Percentiles rank a stretch among this genome's conserved stretches.
Conservation (phyloP, 37 sponge, comb jelly and placozoan genomes). For the Hexactinellida sp. region DNA sequence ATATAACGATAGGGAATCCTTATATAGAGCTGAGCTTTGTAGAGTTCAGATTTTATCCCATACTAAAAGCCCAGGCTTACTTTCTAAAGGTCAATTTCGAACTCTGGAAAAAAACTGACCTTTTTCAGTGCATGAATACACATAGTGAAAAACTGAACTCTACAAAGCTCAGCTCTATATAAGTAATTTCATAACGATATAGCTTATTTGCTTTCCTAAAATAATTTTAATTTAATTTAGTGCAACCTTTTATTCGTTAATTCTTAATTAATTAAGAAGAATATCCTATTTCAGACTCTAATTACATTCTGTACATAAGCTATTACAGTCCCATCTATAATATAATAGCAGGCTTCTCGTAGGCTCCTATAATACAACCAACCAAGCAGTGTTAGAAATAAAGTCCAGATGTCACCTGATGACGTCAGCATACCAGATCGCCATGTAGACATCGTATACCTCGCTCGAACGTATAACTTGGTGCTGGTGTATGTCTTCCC, state of each 20-base stretch:
- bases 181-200: too few relatives aligned
- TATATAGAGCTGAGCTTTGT: too few relatives aligned
- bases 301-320: not conserved
- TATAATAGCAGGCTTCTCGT: not conserved
- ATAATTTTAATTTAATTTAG: not conserved
- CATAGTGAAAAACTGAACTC: too few relatives aligned
- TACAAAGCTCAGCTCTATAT: too few relatives aligned
- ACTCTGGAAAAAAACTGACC: too few relatives aligned
- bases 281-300: not conserved
- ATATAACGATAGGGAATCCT: too few relatives aligned
- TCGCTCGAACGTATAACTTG: not conserved
- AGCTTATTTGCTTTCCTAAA: not conserved
- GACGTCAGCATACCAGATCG: not conserved
- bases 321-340: not conserved
- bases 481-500: not conserved
- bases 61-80: too few relatives aligned
- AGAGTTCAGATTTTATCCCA: too few relatives aligned
- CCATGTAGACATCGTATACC: conserved; percentile 1
- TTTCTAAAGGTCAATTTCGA: too few relatives aligned
- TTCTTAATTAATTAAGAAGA: not conserved
- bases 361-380: not conserved
- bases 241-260: not conserved
- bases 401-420: not conserved
- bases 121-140: too few relatives aligned
- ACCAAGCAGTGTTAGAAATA: not conserved